These are phyloP conservation scores for Xestia c-nigrum DNA, from an alignment of 2,888 invertebrate species.

Conservation along the genomic window DNA sequence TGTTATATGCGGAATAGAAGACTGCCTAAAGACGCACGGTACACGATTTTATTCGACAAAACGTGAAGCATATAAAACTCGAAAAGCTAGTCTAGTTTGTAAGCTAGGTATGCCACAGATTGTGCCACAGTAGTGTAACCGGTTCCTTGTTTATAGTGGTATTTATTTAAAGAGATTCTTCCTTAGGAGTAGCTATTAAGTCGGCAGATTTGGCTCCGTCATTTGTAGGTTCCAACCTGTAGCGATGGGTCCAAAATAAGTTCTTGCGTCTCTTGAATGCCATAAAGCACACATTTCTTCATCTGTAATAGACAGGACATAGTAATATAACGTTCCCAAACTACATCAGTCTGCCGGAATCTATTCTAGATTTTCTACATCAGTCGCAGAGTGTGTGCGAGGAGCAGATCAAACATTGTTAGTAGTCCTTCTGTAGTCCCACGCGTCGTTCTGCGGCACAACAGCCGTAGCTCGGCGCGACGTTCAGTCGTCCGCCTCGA, in stretches of 20 bases:
- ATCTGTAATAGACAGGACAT: not conserved
- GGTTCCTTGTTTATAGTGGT: not conserved
- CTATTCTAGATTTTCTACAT: not conserved
- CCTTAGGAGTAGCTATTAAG: no score
- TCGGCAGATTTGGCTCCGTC: not conserved
- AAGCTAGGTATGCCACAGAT: not conserved
- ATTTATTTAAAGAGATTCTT: no score
- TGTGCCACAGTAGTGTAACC: not conserved
- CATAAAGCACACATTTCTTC: not conserved
- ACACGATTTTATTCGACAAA: not conserved
- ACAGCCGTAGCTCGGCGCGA: constrained; percentile 49
- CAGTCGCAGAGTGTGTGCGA: not conserved
- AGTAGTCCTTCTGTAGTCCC: constrained; percentile 47
- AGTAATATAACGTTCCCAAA: not conserved
- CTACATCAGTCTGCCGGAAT: not conserved
- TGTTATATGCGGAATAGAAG: not conserved
- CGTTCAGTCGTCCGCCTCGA: constrained; percentile 69
- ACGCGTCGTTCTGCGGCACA: constrained; percentile 26
- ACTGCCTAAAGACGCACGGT: not conserved
- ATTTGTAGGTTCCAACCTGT: not conserved
- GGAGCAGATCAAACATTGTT: not conserved
- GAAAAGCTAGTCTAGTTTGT: not conserved
- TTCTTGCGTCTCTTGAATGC: not conserved
- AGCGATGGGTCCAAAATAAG: not conserved
- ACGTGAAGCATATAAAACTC: not conserved